Conservation (phyloP, 2,888 invertebrate genomes). For the Tiliacea citrago region DNA sequence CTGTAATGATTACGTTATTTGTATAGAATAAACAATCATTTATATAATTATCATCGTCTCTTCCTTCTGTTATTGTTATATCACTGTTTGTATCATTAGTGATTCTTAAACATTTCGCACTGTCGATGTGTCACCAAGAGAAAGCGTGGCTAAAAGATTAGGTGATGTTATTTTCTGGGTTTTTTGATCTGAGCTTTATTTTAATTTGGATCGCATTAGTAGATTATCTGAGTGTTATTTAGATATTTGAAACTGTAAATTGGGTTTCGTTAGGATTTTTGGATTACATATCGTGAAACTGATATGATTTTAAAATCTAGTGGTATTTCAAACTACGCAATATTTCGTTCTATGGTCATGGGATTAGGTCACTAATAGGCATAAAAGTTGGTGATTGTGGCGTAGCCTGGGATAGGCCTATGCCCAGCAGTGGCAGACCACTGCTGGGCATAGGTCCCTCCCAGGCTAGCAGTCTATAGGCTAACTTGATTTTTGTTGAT, state of each 20-base stretch:
- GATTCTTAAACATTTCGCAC: constrained; percentile 16
- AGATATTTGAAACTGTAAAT: neutral
- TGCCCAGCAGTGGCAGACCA: too few species aligned
- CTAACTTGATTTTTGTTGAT: too few species aligned
- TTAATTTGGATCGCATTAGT: neutral
- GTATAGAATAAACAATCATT: constrained; percentile 16
- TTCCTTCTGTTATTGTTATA: constrained; percentile 40
- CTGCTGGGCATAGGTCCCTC: too few species aligned
- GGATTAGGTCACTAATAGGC: neutral
- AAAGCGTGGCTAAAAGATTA: constrained; percentile 25
- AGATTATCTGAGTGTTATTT: neutral
- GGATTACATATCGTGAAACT: neutral
- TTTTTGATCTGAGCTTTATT: constrained; percentile 1
- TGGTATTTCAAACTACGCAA: neutral
- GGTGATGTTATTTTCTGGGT: constrained; percentile 5
- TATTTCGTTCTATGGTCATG: too few species aligned
- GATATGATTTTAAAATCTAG: neutral
- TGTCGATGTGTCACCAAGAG: constrained; percentile 35
- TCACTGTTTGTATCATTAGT: constrained; percentile 21
- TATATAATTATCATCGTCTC: constrained; percentile 7
- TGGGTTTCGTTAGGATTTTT: neutral
- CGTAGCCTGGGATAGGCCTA: too few species aligned
- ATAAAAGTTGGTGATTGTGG: too few species aligned
- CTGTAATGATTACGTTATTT: constrained; percentile 4
- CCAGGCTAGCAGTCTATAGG: too few species aligned